Base-by-base conservation (phyloP, 2,113 vertebrate species). In the Rana temporaria region DNA sequence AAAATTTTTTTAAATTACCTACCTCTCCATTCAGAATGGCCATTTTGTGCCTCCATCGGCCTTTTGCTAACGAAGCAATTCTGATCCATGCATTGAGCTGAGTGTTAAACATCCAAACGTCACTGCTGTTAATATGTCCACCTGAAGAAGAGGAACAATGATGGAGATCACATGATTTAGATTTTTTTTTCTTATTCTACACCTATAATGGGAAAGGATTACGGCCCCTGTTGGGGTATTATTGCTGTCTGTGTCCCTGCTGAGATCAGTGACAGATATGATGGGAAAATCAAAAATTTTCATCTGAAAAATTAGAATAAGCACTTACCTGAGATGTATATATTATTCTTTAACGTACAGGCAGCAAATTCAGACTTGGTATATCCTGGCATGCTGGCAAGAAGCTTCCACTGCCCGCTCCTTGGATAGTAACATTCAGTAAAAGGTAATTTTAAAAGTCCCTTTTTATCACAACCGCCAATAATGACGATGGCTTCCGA, bases 41-140 rank as follows among this genome's bases (percentile, higher is more conserved):
- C 94, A 94, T 94, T 86, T 91, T 94, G 86, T 95, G 95, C 53
- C 91, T 90, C 94, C 94, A 95, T 42, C 94, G 86, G 62, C 93
- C 92, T 63, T 91, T 91, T 74, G 87, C 88, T 81, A 95, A 65
- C 0, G 89, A 87, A 19, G 92, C 91, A 4, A 94, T 92, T 26
- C 90, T 92, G 63, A 95, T 90, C 94, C 95, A 95, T 55, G 91
- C 90, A 0, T 93, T 92, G 66, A 94, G 79, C 74, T 90, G 91
- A 9, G 93, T 90, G 85, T 90, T 93, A 80, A 93, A 90, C 84
- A 92, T 86, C 95, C 94, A 95, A 4, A 93, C 90, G 0, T 95
- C 93, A 0, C 78, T 88, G 85, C 93, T 95, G 87, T 90, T 92
- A 86, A 94, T 88, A 78, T 95, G 93, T 42, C 95, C 95, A 67